Percentiles rank a stretch among this genome's conserved stretches.
phyloP scores from a whole-genome alignment of 2,888 invertebrate genomes.

The Spodoptera picta region DNA sequence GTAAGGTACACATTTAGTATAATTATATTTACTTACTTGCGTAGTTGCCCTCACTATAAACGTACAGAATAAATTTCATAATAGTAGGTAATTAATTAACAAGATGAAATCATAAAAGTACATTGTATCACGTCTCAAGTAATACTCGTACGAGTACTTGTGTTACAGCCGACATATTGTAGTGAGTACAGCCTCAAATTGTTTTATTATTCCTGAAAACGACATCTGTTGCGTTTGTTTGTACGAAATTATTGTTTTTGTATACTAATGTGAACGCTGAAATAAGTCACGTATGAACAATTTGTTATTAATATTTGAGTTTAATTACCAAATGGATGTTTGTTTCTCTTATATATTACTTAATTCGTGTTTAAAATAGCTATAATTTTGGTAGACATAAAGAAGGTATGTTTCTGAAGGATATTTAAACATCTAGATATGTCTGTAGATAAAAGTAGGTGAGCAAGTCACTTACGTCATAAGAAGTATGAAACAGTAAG shows the following conservation, averaged over 20 bases:
- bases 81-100: too few relatives aligned
- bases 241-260: slow-evolving; percentile 29
- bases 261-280: slow-evolving; percentile 19
- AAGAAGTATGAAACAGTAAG: too few relatives aligned
- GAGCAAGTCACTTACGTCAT: too few relatives aligned
- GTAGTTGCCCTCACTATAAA: too few relatives aligned
- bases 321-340: background rate
- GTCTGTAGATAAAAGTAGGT: too few relatives aligned
- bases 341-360: background rate
- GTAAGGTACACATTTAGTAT: too few relatives aligned
- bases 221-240: slow-evolving; percentile 32
- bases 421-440: too few relatives aligned
- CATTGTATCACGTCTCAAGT: slow-evolving; percentile 4
- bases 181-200: slow-evolving; percentile 10
- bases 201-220: slow-evolving; percentile 29
- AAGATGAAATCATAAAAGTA: background rate
- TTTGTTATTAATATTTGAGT: slow-evolving; percentile 8
- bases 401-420: too few relatives aligned
- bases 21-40: too few relatives aligned
- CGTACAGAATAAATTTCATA: too few relatives aligned
- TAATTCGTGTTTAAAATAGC: background rate
- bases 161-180: slow-evolving; percentile 11
- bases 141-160: slow-evolving; percentile 14
- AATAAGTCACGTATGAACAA: slow-evolving; percentile 16
- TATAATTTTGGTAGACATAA: too few relatives aligned